Percentiles rank a stretch among this genome's conserved stretches.
These are phyloP conservation scores for Dinoponera quadriceps DNA, from an alignment of 1,140 invertebrate genomes.

Conservation along the genomic window DNA sequence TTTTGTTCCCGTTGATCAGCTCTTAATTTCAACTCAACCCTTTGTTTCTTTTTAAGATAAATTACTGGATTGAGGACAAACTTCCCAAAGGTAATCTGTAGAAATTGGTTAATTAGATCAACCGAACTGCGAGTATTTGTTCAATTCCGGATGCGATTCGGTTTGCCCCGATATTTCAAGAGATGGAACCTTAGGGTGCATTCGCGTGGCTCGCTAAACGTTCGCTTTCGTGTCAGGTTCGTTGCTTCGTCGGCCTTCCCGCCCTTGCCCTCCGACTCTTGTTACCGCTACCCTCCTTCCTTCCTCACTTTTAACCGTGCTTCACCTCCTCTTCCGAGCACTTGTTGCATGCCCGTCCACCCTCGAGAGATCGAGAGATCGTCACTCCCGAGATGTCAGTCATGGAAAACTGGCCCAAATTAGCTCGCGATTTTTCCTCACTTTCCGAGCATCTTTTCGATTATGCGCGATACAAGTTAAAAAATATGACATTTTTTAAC, in stretches of 20 bases:
- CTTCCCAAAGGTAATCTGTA: too few species aligned
- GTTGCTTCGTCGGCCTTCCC: conserved; percentile 39
- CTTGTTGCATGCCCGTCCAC: conserved; percentile 73
- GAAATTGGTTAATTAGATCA: background rate
- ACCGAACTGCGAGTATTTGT: background rate
- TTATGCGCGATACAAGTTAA: too few species aligned
- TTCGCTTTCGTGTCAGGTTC: conserved; percentile 57
- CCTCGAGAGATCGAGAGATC: conserved; percentile 53
- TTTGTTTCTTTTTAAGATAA: too few species aligned
- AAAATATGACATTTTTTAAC: too few species aligned
- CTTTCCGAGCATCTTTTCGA: too few species aligned
- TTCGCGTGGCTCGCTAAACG: conserved; percentile 58
- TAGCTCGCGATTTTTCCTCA: too few species aligned
- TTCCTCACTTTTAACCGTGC: conserved; percentile 69
- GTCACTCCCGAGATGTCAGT: conserved; percentile 27
- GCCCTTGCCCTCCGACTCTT: conserved; percentile 57
- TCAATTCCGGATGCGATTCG: background rate
- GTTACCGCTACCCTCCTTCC: conserved; percentile 62
- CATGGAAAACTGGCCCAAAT: too few species aligned
- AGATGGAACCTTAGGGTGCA: conserved; percentile 32
- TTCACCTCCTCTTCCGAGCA: conserved; percentile 73
- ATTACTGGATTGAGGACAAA: too few species aligned
- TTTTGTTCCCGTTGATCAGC: too few species aligned
- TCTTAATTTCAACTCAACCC: too few species aligned
- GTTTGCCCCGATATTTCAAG: background rate